Conservation (phyloP, 2,888 invertebrate genomes). For the Geotrupes spiniger region DNA sequence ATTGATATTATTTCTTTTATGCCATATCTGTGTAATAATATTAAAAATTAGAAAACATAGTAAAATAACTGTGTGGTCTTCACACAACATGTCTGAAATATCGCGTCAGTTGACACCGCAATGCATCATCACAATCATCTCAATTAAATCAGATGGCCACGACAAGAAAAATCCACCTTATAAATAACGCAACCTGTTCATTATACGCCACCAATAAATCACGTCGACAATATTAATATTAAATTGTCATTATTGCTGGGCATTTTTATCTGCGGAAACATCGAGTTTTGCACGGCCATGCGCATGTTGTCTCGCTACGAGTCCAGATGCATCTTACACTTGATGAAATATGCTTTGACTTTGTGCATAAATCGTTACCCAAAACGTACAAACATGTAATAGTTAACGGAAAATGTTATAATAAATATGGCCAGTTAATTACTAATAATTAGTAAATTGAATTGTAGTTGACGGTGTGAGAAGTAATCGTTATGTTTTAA, state of each 20-base stretch:
- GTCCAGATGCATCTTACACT: slow-evolving; percentile 16
- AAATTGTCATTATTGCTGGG: slow-evolving; percentile 39
- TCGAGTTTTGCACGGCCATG: slow-evolving; percentile 31
- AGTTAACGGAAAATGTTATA: no score
- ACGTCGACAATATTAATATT: slow-evolving; percentile 39
- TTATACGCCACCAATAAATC: slow-evolving; percentile 32
- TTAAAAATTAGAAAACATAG: no score
- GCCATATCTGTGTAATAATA: no score
- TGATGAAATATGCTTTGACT: slow-evolving; percentile 15
- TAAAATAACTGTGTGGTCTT: no score
- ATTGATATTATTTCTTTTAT: no score
- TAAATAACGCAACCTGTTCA: slow-evolving; percentile 23
- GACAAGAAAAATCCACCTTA: slow-evolving; percentile 25
- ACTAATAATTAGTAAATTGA: no score
- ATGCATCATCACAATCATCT: slow-evolving; percentile 13
- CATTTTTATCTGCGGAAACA: slow-evolving; percentile 33
- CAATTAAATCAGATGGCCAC: slow-evolving; percentile 23
- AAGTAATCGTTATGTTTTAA: no score
- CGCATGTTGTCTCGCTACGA: slow-evolving; percentile 19
- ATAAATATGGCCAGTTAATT: no score
- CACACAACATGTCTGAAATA: no score
- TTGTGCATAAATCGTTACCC: not conserved
- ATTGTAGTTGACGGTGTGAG: no score
- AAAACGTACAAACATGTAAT: no score
- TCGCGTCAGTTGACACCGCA: no score